Evolutionary conservation across 2,888 invertebrate species (phyloP).

Genomic region (Dione vanillae): DNA sequence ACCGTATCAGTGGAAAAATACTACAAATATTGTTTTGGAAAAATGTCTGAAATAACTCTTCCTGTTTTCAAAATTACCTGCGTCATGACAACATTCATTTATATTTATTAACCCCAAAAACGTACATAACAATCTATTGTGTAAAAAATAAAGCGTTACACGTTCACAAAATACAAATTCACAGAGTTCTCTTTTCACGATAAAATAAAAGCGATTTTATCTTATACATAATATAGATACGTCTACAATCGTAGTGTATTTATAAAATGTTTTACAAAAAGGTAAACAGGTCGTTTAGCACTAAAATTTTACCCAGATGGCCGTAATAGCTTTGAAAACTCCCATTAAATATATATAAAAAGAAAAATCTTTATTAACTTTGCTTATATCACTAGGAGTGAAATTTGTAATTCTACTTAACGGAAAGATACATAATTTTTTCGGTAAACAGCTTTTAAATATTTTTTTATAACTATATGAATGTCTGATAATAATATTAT

Average conservation of each 20-base stretch:
- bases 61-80: background rate
- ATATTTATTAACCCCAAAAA: slow-evolving; percentile 23
- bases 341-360: background rate
- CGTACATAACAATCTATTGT: no score
- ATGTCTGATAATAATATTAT: no score
- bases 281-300: background rate
- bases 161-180: background rate
- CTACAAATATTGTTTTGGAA: background rate
- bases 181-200: slow-evolving; percentile 5
- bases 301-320: slow-evolving; percentile 1
- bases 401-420: background rate
- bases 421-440: background rate
- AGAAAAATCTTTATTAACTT: background rate
- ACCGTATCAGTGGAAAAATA: background rate
- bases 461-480: no score
- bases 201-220: slow-evolving; percentile 6
- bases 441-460: no score
- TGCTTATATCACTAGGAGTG: slow-evolving; percentile 1
- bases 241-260: slow-evolving; percentile 7
- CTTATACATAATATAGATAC: background rate
- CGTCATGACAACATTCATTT: slow-evolving; percentile 18
- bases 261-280: slow-evolving; percentile 5
- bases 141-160: no score
- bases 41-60: background rate
- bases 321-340: slow-evolving; percentile 7